phyloP scores from a whole-genome alignment of 1,140 invertebrate genomes.

The Aphaenogaster floridana region DNA sequence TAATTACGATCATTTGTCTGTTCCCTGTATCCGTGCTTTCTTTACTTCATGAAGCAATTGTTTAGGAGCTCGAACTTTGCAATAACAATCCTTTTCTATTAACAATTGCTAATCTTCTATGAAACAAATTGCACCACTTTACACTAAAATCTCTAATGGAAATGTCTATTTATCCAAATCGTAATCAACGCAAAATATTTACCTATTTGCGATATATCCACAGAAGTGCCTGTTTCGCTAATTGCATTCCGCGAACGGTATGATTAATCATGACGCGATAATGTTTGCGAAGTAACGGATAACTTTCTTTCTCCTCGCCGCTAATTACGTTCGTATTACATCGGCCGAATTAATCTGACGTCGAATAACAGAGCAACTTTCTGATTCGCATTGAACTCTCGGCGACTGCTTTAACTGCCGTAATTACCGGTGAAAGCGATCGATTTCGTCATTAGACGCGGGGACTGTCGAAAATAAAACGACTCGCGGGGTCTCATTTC shows the following conservation, averaged over 20 bases:
- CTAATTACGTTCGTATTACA: constrained; percentile 59
- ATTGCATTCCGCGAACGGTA: constrained; percentile 41
- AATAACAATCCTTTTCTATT: background rate
- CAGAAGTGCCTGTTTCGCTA: constrained; percentile 32
- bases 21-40: constrained; percentile 56
- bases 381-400: constrained; percentile 54
- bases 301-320: constrained; percentile 61
- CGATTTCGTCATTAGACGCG: constrained; percentile 44
- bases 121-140: background rate
- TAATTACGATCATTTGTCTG: constrained; percentile 82
- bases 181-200: constrained; percentile 17
- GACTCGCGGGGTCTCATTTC: background rate
- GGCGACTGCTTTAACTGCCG: constrained; percentile 45
- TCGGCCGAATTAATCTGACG: constrained; percentile 47
- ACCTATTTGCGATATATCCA: constrained; percentile 20
- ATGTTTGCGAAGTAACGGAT: constrained; percentile 36
- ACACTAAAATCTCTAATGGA: background rate
- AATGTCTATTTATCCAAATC: constrained; percentile 26
- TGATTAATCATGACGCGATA: constrained; percentile 47
- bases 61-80: background rate
- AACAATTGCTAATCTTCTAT: background rate
- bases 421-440: constrained; percentile 68
- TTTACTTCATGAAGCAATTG: constrained; percentile 44
- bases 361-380: constrained; percentile 56
- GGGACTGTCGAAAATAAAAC: constrained; percentile 37